phyloP scores from a whole-genome alignment of 2,797 vertebrate genomes.

The Moxostoma hubbsi region DNA sequence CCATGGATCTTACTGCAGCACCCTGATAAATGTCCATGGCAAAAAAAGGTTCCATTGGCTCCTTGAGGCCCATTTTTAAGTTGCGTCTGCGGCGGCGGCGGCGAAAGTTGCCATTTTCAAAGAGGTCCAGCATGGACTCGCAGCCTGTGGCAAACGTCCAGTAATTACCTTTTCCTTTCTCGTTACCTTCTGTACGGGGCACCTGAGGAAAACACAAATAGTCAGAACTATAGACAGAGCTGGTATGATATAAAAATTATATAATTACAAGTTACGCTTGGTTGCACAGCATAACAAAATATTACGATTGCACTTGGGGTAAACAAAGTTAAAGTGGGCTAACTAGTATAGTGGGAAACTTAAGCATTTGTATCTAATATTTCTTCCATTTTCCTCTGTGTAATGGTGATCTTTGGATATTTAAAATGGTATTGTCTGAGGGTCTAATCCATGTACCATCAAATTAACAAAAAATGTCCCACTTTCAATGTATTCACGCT shows the following conservation, averaged over 20 bases:
- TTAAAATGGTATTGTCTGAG: no score
- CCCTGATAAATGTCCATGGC: conserved; percentile 69
- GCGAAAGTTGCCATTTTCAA: conserved; percentile 96
- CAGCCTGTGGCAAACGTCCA: conserved; percentile 97
- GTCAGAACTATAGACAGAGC: not conserved
- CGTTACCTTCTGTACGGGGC: conserved; percentile 92
- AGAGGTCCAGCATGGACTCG: conserved; percentile 96
- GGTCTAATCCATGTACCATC: no score
- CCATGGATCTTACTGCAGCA: conserved; percentile 58
- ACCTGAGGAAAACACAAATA: conserved; percentile 77
- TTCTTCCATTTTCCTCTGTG: no score
- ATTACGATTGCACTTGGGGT: not conserved
- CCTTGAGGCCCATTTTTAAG: conserved; percentile 83
- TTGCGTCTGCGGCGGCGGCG: conserved; percentile 87
- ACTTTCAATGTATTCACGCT: no score
- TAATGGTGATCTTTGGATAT: no score
- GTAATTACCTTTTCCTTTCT: conserved; percentile 96
- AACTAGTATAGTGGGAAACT: no score
- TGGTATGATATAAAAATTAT: not conserved
- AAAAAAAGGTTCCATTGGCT: conserved; percentile 75
- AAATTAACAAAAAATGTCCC: no score
- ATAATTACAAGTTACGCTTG: not conserved
- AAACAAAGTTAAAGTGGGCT: no score
- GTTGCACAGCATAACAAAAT: not conserved
- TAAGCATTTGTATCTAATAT: no score